A percentile compares a stretch with the other conserved stretches of the same genome.
phyloP scores from a whole-genome alignment of 2,113 vertebrate genomes.

The Menidia beryllina region DNA sequence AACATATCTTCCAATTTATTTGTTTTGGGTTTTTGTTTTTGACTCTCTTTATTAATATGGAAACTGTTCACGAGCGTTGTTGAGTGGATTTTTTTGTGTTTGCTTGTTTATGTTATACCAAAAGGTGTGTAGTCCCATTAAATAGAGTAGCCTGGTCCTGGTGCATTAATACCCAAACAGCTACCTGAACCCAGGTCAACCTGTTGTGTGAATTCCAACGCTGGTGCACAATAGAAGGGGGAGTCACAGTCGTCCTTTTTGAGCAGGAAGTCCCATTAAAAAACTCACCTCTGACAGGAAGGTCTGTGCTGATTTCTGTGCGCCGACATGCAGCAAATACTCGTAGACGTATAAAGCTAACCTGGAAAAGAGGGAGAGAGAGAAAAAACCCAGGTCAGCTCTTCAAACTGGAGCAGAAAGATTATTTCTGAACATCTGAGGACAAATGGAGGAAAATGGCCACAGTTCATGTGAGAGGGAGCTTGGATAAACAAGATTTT shows the following conservation, averaged over 20 bases:
- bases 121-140: constrained; percentile 53
- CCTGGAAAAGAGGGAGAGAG: constrained; percentile 77
- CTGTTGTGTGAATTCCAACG: constrained; percentile 62
- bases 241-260: constrained; percentile 50
- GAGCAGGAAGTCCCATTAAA: constrained; percentile 51
- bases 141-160: constrained; percentile 11
- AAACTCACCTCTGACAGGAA: constrained; percentile 90
- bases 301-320: constrained; percentile 94
- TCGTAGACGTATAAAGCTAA: constrained; percentile 92
- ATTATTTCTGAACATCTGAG: constrained; percentile 32
- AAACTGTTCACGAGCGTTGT: too few species aligned
- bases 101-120: too few species aligned
- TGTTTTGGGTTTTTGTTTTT: too few species aligned
- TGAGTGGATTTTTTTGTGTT: too few species aligned
- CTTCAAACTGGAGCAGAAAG: background rate
- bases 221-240: constrained; percentile 60
- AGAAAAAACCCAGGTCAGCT: constrained; percentile 34
- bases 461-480: constrained; percentile 32
- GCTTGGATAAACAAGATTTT: constrained; percentile 49
- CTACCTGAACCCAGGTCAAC: constrained; percentile 47
- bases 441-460: constrained; percentile 26
- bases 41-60: too few species aligned
- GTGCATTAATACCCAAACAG: constrained; percentile 6
- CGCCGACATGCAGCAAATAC: constrained; percentile 91
- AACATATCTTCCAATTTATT: too few species aligned